phyloP scores from a whole-genome alignment of 2,113 vertebrate species.

The Callopanchax toddi region DNA sequence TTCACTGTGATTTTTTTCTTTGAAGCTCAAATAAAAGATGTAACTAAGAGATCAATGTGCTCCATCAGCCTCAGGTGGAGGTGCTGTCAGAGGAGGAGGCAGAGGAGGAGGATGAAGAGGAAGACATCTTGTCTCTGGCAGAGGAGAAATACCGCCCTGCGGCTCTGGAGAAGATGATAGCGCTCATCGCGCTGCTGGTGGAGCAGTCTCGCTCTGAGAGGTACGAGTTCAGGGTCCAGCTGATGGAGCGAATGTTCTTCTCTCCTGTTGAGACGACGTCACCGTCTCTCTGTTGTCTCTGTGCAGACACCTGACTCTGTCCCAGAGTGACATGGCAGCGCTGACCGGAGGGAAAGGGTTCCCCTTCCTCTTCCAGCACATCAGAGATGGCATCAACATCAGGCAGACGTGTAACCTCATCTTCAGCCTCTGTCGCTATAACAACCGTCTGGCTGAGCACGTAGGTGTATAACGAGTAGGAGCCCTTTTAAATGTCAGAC shows the following conservation, averaged over 20 bases:
- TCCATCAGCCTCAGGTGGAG: slow-evolving; percentile 92
- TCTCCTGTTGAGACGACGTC: neutral
- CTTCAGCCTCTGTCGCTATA: slow-evolving; percentile 98
- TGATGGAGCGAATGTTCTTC: neutral
- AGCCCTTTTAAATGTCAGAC: too few species aligned
- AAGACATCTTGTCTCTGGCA: slow-evolving; percentile 96
- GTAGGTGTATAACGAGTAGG: slow-evolving; percentile 67
- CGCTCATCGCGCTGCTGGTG: slow-evolving; percentile 96
- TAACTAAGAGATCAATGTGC: neutral
- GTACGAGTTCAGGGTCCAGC: slow-evolving; percentile 59
- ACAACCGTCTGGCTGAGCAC: slow-evolving; percentile 97
- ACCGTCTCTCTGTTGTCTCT: slow-evolving; percentile 1
- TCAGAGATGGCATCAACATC: slow-evolving; percentile 99
- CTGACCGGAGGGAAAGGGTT: slow-evolving; percentile 98
- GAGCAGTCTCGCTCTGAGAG: slow-evolving; percentile 98
- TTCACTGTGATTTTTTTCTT: too few species aligned
- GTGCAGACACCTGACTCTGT: slow-evolving; percentile 94
- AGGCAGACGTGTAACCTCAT: slow-evolving; percentile 98
- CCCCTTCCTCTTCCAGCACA: slow-evolving; percentile 99
- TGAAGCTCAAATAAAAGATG: too few species aligned
- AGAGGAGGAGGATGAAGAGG: slow-evolving; percentile 97
- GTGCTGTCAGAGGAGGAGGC: slow-evolving; percentile 99
- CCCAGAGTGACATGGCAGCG: slow-evolving; percentile 98
- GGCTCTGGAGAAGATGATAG: slow-evolving; percentile 99
- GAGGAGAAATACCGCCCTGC: slow-evolving; percentile 99